Conservation (phyloP, 2,797 vertebrate species). For the Sebastes ruberrimus region DNA sequence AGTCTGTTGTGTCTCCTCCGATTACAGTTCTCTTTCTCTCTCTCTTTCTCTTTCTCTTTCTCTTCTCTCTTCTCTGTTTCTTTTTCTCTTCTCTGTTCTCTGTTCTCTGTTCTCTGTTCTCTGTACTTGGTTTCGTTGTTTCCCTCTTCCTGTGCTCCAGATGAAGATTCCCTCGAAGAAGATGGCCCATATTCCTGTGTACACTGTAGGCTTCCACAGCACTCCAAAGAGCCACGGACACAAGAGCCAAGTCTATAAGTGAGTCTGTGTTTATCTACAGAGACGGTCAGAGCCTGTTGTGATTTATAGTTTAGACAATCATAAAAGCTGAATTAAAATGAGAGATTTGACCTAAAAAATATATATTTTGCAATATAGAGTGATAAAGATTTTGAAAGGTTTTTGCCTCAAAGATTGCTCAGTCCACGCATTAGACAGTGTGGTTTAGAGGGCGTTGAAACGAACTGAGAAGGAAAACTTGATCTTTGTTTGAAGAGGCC, state of each 20-base stretch:
- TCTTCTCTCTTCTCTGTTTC: too few species aligned
- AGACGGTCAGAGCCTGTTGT: neutral
- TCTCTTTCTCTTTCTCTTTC: too few species aligned
- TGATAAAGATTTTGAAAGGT: too few species aligned
- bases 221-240: constrained; percentile 74
- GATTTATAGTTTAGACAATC: neutral
- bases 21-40: neutral
- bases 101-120: neutral
- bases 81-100: too few species aligned
- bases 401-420: too few species aligned
- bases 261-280: constrained; percentile 65
- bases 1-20: neutral
- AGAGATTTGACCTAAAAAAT: neutral
- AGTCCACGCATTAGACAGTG: too few species aligned
- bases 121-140: neutral
- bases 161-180: constrained; percentile 98
- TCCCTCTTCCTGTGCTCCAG: constrained; percentile 68
- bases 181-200: constrained; percentile 94
- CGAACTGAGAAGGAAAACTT: too few species aligned
- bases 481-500: neutral
- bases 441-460: neutral
- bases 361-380: neutral
- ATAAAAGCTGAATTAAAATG: neutral
- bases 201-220: constrained; percentile 92
- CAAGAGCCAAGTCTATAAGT: constrained; percentile 90